Percentiles rank a stretch among this genome's conserved stretches.
Evolutionary conservation across 2,113 vertebrate genomes (phyloP).

Genomic region (Muscicapa adusta): DNA sequence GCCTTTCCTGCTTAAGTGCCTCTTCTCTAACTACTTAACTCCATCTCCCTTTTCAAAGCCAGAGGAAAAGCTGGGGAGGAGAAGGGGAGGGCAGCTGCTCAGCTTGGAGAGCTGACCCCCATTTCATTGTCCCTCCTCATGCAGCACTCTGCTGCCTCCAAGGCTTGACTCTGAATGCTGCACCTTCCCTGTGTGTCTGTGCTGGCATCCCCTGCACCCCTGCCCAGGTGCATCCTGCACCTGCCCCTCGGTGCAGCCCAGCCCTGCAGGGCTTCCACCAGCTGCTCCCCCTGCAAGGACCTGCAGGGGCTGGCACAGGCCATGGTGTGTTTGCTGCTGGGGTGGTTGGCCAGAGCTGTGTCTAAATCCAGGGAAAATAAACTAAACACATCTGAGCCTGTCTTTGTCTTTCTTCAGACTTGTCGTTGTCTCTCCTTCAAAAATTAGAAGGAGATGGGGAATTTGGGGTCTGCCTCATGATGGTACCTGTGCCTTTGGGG

Average conservation of each 20-base stretch:
- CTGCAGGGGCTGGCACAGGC: background rate
- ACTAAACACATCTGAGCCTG: background rate
- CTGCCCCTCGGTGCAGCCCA: background rate
- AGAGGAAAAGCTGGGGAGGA: background rate
- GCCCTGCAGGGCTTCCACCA: background rate
- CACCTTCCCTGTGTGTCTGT: background rate
- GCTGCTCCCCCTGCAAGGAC: fast-evolving
- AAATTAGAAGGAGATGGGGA: fast-evolving
- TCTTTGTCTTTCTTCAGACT: background rate
- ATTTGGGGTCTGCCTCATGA: background rate
- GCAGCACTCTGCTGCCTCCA: background rate
- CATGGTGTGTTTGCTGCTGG: background rate
- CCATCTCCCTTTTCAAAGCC: background rate
- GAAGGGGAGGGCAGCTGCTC: background rate
- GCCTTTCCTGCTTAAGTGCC: background rate
- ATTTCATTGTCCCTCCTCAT: fast-evolving
- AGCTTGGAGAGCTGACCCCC: background rate
- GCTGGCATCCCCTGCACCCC: background rate
- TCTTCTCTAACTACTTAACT: background rate
- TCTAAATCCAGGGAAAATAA: conserved; percentile 42
- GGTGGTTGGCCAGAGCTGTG: conserved; percentile 7
- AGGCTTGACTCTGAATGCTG: background rate
- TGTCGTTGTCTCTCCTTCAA: background rate
- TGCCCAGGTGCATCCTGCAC: background rate
- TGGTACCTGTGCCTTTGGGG: background rate